A percentile compares a stretch with the other conserved stretches of the same genome.
Evolutionary conservation across 2,888 invertebrate species (phyloP).

Genomic region (Lochmaea capreae): DNA sequence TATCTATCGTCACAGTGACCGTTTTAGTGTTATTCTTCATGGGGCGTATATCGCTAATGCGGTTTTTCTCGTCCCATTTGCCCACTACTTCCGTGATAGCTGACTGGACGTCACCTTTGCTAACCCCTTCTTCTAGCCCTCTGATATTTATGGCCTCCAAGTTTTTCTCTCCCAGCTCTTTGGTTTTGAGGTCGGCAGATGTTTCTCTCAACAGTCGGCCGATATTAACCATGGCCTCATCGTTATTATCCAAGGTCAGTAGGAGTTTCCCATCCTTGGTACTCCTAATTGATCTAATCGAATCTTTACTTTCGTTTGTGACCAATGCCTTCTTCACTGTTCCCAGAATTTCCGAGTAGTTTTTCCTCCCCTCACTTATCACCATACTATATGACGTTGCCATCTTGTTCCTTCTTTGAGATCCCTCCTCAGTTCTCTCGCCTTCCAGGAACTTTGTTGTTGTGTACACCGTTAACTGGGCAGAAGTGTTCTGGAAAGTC

Average conservation of each 20-base stretch:
- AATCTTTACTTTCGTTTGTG: background rate
- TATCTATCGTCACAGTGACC: background rate
- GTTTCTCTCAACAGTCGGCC: background rate
- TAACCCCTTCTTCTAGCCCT: constrained; percentile 1
- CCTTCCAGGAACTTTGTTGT: too few relatives aligned
- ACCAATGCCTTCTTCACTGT: background rate
- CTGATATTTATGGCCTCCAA: constrained; percentile 16
- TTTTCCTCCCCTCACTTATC: too few relatives aligned
- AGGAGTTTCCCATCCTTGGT: constrained; percentile 19
- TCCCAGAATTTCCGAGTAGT: background rate
- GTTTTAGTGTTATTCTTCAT: background rate
- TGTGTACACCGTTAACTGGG: too few relatives aligned
- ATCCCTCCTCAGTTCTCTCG: too few relatives aligned
- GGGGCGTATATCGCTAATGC: constrained; percentile 8
- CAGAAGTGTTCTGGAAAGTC: too few relatives aligned
- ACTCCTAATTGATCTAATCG: constrained; percentile 18
- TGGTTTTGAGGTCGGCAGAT: background rate
- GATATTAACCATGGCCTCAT: constrained; percentile 4
- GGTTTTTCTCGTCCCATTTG: constrained; percentile 7
- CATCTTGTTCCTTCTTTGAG: too few relatives aligned
- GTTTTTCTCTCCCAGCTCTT: background rate
- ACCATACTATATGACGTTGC: too few relatives aligned
- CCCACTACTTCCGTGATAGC: constrained; percentile 1
- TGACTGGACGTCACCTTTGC: background rate
- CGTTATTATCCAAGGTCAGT: constrained; percentile 16